phyloP scores from a whole-genome alignment of 2,797 vertebrate genomes.

The Danio kyathit region DNA sequence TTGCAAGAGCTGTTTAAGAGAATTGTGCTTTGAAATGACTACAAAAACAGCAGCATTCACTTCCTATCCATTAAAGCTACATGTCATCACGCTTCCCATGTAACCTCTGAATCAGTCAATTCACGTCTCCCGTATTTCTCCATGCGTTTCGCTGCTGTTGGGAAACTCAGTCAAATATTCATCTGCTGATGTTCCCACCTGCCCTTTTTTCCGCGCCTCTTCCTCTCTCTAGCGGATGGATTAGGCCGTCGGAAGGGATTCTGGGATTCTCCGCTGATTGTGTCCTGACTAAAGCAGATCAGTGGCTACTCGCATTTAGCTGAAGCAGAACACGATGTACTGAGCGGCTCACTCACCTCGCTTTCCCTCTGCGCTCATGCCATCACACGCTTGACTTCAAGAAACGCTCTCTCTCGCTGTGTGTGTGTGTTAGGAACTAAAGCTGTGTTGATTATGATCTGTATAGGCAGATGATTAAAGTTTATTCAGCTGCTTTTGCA shows the following conservation, averaged over 20 bases:
- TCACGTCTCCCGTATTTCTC: too few species aligned
- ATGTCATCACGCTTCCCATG: too few species aligned
- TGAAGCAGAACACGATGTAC: constrained; percentile 14
- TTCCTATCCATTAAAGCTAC: too few species aligned
- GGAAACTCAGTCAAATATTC: constrained; percentile 6
- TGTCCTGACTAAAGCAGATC: constrained; percentile 47
- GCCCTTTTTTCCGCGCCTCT: neutral
- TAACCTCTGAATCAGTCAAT: too few species aligned
- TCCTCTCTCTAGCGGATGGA: constrained; percentile 2
- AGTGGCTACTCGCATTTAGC: constrained; percentile 32
- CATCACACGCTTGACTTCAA: neutral
- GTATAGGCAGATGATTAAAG: neutral
- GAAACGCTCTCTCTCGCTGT: neutral
- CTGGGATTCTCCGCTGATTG: constrained; percentile 33
- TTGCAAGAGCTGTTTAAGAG: too few species aligned
- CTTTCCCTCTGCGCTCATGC: neutral
- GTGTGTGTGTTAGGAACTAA: neutral
- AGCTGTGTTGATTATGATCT: neutral
- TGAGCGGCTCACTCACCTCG: neutral
- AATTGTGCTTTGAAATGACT: too few species aligned
- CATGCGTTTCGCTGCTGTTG: neutral
- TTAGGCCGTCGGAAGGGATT: constrained; percentile 17
- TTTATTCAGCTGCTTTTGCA: neutral
- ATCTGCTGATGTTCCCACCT: constrained; percentile 4
- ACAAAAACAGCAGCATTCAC: too few species aligned